These are phyloP conservation scores for Hydrophis major DNA, from an alignment of 2,797 vertebrate species.

Conservation along the genomic window DNA sequence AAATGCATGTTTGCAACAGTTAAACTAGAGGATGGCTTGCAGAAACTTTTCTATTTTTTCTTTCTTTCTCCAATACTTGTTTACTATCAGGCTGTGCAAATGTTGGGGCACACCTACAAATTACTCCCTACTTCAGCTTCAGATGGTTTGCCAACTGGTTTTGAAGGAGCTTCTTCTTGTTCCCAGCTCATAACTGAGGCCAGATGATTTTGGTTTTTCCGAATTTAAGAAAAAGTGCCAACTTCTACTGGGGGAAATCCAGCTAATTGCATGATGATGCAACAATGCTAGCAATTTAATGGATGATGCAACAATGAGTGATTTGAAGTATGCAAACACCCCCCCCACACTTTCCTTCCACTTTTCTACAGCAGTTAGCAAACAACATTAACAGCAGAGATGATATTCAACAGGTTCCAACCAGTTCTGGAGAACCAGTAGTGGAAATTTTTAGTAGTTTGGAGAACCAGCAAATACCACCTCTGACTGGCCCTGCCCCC, in stretches of 20 bases:
- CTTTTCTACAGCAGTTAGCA: not conserved
- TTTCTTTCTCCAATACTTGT: not conserved
- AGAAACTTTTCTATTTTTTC: not conserved
- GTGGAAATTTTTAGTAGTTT: too few species aligned
- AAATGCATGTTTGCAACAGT: conserved; percentile 42
- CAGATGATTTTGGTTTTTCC: not conserved
- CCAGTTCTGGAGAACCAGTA: too few species aligned
- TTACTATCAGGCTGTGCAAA: not conserved
- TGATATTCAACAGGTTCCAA: too few species aligned
- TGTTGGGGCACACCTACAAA: not conserved
- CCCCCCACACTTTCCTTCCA: not conserved
- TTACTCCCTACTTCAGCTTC: not conserved
- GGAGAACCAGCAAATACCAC: too few species aligned
- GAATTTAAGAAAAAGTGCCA: not conserved
- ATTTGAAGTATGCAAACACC: not conserved
- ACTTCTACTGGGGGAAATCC: not conserved
- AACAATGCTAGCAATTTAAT: not conserved
- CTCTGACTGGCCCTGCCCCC: too few species aligned
- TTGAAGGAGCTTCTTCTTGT: not conserved
- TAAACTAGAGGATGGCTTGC: not conserved
- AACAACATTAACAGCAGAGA: not conserved
- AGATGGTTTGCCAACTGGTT: not conserved
- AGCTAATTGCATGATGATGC: not conserved
- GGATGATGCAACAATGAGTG: not conserved
- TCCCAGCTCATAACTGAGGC: not conserved